These are phyloP conservation scores for Peromyscus nudipes DNA, from an alignment of 2,797 vertebrate genomes.

Conservation along the genomic window DNA sequence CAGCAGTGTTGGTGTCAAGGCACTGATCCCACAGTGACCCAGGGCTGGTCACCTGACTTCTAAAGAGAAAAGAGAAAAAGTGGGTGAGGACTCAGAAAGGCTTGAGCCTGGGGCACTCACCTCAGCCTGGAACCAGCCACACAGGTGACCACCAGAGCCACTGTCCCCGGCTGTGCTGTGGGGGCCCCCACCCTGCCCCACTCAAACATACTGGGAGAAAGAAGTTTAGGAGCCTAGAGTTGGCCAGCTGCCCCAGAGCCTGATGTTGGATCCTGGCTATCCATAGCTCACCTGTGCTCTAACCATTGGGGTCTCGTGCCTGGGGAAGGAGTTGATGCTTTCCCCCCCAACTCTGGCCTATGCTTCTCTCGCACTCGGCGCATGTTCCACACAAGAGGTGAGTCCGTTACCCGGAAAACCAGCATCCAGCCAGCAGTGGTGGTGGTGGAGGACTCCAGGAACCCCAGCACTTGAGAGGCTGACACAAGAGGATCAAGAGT, in stretches of 20 bases:
- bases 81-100: too few relatives aligned
- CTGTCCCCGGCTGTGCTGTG: neutral
- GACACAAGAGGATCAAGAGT: neutral
- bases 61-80: neutral
- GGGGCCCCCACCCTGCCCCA: neutral
- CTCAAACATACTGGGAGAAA: fast-evolving
- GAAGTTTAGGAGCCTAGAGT: neutral
- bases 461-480: neutral
- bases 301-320: fast-evolving
- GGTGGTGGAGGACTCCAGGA: neutral
- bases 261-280: neutral
- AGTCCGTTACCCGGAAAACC: neutral
- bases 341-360: fast-evolving
- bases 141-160: neutral
- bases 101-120: neutral
- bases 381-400: neutral
- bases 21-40: neutral
- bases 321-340: neutral
- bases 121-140: neutral
- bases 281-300: neutral
- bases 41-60: neutral
- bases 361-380: neutral
- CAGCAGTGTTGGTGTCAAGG: neutral
- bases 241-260: neutral
- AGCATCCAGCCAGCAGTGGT: neutral